A percentile compares a stretch with the other conserved stretches of the same genome.
Evolutionary conservation across 1,140 invertebrate genomes (phyloP).

Genomic region (Drosophila tsacasi): DNA sequence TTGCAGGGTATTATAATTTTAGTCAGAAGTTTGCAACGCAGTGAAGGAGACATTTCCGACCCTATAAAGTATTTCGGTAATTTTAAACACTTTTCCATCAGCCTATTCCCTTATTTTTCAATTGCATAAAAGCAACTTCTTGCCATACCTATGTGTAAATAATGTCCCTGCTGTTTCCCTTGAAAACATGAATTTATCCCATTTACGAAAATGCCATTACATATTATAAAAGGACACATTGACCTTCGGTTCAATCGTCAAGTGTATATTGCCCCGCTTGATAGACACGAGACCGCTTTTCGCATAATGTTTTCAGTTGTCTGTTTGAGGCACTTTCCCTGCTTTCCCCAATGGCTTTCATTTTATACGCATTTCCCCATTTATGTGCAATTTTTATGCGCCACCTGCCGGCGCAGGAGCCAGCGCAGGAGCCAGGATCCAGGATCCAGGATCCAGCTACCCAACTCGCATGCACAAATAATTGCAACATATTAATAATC

Average conservation of each 20-base stretch:
- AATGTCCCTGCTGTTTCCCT: background rate
- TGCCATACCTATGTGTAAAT: background rate
- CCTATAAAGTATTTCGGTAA: no score
- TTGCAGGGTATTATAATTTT: no score
- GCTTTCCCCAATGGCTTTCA: background rate
- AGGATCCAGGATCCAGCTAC: background rate
- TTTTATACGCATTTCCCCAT: slow-evolving; percentile 28
- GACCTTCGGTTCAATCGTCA: slow-evolving; percentile 20
- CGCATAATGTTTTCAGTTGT: slow-evolving; percentile 7
- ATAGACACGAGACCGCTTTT: slow-evolving; percentile 19
- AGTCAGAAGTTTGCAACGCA: no score
- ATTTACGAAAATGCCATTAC: slow-evolving; percentile 1
- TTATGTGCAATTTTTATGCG: slow-evolving; percentile 51
- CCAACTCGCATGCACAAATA: slow-evolving; percentile 55
- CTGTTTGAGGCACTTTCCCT: slow-evolving; percentile 18
- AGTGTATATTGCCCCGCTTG: slow-evolving; percentile 1
- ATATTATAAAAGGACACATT: slow-evolving; percentile 1
- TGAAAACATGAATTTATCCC: background rate
- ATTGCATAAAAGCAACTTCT: background rate
- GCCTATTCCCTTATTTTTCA: background rate
- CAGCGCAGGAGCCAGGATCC: background rate
- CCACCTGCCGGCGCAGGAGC: slow-evolving; percentile 22
- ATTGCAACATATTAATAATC: slow-evolving; percentile 72
- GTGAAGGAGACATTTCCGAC: no score
- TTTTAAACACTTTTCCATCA: background rate